These are phyloP conservation scores for Onychomys torridus DNA, from an alignment of 2,797 vertebrate species.

Conservation along the genomic window DNA sequence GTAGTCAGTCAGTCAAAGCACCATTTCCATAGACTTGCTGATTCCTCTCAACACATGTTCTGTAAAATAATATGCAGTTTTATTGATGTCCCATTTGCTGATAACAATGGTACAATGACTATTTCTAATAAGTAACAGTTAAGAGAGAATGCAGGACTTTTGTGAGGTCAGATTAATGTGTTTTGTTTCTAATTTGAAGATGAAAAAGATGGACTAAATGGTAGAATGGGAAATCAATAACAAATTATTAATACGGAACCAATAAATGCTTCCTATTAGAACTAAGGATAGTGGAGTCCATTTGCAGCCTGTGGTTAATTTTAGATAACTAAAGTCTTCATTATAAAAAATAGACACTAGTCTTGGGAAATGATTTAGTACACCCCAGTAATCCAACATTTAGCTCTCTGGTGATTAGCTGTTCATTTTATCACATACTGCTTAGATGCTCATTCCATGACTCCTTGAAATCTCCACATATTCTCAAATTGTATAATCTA, in stretches of 20 bases:
- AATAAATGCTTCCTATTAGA: neutral
- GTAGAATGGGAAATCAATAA: neutral
- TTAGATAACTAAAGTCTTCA: slow-evolving; percentile 23
- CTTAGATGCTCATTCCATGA: neutral
- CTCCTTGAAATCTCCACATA: neutral
- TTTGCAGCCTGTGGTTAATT: neutral
- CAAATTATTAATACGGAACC: neutral
- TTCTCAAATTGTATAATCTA: neutral
- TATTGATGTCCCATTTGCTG: neutral
- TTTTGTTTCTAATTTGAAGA: neutral
- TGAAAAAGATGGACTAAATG: neutral
- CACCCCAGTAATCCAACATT: neutral
- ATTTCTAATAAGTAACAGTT: slow-evolving; percentile 20
- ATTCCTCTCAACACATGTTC: neutral
- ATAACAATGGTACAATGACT: neutral
- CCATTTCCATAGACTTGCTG: neutral
- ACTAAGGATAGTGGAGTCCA: neutral
- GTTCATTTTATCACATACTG: neutral
- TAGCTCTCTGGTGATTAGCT: neutral
- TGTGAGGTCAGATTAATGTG: slow-evolving; percentile 4
- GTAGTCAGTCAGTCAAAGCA: neutral
- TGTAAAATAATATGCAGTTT: neutral
- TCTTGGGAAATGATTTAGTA: neutral
- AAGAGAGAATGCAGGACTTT: neutral
- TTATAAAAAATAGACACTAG: neutral